phyloP scores from a whole-genome alignment of 2,113 vertebrate species.

The Cyanoderma ruficeps region DNA sequence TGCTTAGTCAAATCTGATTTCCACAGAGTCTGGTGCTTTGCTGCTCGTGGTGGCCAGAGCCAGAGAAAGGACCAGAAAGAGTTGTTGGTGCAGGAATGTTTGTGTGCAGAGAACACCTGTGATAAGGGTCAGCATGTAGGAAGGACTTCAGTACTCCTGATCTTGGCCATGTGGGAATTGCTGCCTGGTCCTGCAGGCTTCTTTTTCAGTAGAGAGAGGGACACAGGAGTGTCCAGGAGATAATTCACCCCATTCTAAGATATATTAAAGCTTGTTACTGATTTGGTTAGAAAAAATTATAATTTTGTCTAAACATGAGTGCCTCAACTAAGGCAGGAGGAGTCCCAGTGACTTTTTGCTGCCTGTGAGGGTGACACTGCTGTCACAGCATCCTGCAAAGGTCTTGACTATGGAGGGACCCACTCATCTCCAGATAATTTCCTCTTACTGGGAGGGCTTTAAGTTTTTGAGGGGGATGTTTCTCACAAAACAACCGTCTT shows the following conservation, averaged over 20 bases:
- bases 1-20: constrained; percentile 47
- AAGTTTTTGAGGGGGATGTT: not conserved
- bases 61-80: not conserved
- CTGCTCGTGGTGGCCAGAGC: constrained; percentile 2
- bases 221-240: not conserved
- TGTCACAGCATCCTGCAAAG: not conserved
- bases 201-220: not conserved
- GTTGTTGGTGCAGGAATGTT: not conserved
- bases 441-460: not conserved
- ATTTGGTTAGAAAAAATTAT: not conserved
- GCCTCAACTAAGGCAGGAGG: not conserved
- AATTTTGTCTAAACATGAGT: not conserved
- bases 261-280: not conserved
- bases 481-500: not conserved
- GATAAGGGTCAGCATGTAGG: not conserved
- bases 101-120: not conserved
- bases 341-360: not conserved
- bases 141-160: not conserved
- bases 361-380: not conserved
- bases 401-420: not conserved
- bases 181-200: not conserved
- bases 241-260: not conserved
- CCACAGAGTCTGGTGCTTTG: not conserved
- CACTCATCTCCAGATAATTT: not conserved
- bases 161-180: not conserved